These are phyloP conservation scores for Cynopterus sphinx DNA, from an alignment of 2,797 vertebrate genomes.

Conservation along the genomic window DNA sequence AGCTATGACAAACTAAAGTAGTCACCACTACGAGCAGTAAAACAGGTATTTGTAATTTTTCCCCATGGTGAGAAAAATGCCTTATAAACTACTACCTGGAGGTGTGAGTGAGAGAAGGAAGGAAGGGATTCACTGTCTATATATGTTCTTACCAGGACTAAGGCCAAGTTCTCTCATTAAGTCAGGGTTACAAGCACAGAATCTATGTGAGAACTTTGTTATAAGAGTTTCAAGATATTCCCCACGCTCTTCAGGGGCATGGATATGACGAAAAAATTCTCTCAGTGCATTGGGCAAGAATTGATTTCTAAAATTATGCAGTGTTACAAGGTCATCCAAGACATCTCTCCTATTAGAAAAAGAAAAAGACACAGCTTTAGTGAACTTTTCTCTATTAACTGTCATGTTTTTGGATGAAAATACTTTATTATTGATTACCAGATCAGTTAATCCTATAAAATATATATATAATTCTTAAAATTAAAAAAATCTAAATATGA, in stretches of 20 bases:
- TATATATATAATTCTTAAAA: background rate
- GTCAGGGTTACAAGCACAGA: conserved; percentile 96
- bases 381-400: conserved; percentile 33
- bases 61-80: background rate
- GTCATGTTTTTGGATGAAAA: conserved; percentile 37
- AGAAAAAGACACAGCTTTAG: conserved; percentile 62
- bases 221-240: conserved; percentile 99
- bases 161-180: conserved; percentile 96
- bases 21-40: background rate
- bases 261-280: conserved; percentile 98
- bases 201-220: conserved; percentile 98
- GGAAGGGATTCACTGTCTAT: background rate
- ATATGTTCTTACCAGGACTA: conserved; percentile 93
- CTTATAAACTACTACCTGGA: background rate
- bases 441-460: background rate
- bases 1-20: background rate
- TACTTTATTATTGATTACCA: background rate
- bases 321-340: conserved; percentile 96
- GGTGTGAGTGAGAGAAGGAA: background rate
- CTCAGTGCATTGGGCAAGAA: conserved; percentile 98
- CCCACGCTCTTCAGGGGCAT: conserved; percentile 97
- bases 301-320: conserved; percentile 99
- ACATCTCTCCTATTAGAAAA: conserved; percentile 92
- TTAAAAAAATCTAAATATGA: background rate
- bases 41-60: background rate